Conservation (phyloP, 2,113 vertebrate species). For the Neomonachus schauinslandi region DNA sequence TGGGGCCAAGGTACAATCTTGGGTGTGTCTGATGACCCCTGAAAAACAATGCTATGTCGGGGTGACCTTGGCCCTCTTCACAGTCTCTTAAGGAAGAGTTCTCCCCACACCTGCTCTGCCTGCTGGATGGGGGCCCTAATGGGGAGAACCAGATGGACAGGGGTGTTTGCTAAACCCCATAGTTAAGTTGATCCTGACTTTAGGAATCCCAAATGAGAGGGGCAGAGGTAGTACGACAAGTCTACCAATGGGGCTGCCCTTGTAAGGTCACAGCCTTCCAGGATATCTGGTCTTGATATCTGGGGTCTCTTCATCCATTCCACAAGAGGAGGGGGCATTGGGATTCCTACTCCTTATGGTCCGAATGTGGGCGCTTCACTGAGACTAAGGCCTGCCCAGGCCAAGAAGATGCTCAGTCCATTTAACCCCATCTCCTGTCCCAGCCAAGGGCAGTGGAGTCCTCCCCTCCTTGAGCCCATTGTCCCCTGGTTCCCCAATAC, state of each 20-base stretch:
- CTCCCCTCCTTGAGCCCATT: neutral
- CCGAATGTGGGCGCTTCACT: neutral
- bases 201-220: neutral
- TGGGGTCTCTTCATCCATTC: neutral
- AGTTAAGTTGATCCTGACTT: neutral
- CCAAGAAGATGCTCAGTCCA: neutral
- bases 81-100: neutral
- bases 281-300: neutral
- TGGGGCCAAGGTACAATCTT: neutral
- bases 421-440: neutral
- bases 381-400: neutral
- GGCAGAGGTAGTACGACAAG: rapidly evolving
- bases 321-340: neutral
- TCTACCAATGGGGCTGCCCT: neutral
- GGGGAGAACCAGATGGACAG: neutral
- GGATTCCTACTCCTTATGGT: neutral
- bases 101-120: neutral
- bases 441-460: neutral
- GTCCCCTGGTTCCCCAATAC: neutral
- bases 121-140: no score
- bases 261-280: neutral
- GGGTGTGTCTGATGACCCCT: neutral
- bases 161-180: neutral
- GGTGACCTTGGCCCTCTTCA: neutral
- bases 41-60: neutral